Evolutionary conservation across 1,140 invertebrate species (phyloP).

Genomic region (Papilio xuthus): DNA sequence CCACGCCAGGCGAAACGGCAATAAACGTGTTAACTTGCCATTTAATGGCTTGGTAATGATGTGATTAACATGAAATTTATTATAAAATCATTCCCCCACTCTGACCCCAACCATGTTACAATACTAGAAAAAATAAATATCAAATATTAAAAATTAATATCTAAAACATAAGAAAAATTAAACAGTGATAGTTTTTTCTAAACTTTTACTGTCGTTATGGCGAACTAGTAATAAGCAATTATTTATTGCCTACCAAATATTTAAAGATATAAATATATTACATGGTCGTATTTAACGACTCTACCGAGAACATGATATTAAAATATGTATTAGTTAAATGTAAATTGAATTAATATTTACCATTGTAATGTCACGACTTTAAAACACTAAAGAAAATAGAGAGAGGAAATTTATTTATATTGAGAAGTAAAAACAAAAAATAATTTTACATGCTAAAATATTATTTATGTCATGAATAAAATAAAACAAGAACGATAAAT

Average conservation of each 20-base stretch:
- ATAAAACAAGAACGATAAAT: neutral
- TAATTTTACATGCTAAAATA: neutral
- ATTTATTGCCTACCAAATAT: neutral
- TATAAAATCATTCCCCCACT: neutral
- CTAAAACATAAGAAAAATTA: neutral
- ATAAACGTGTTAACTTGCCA: neutral
- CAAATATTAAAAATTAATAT: neutral
- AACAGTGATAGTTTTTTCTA: too few species aligned
- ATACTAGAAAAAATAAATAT: neutral
- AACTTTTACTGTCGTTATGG: too few species aligned
- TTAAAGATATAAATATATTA: neutral
- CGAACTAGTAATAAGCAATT: neutral
- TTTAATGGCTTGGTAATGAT: slow-evolving; percentile 12
- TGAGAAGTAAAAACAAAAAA: neutral
- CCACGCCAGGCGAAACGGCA: neutral
- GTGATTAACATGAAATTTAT: neutral
- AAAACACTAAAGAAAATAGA: neutral
- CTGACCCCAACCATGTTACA: neutral
- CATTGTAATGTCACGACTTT: neutral
- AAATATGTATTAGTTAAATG: neutral
- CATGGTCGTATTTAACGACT: neutral
- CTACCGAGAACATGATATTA: neutral
- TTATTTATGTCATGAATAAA: neutral
- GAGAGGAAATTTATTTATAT: neutral
- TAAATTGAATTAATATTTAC: neutral